Percentiles rank a stretch among this genome's conserved stretches.
Evolutionary conservation across 2,797 vertebrate species (phyloP).

Genomic region (Toxotes lorentzi): DNA sequence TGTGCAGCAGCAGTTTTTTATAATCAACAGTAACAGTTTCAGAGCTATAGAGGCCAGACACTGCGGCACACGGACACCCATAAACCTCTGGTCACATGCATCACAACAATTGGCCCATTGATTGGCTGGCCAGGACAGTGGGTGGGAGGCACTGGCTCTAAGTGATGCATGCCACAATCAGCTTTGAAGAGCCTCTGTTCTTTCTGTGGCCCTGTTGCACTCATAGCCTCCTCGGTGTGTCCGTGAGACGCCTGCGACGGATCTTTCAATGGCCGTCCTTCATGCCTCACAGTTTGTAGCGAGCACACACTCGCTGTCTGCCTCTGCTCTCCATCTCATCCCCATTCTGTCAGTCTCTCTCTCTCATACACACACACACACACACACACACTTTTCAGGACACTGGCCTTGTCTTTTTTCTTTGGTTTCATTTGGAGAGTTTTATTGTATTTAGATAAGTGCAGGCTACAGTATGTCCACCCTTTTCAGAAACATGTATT

Average conservation of each 20-base stretch:
- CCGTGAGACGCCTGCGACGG: conserved; percentile 58
- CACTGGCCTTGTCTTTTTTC: conserved; percentile 54
- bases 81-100: conserved; percentile 67
- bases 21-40: conserved; percentile 76
- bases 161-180: conserved; percentile 74
- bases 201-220: conserved; percentile 43
- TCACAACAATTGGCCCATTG: conserved; percentile 72
- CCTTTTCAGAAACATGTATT: conserved; percentile 68
- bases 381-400: conserved; percentile 44
- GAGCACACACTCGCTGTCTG: conserved; percentile 57
- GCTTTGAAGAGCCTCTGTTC: conserved; percentile 69
- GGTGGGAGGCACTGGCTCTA: conserved; percentile 63
- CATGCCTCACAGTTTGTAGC: conserved; percentile 71
- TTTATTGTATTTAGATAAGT: conserved; percentile 70
- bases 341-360: conserved; percentile 74
- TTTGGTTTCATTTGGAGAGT: conserved; percentile 60
- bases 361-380: background rate
- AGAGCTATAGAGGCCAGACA: conserved; percentile 70
- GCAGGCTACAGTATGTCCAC: conserved; percentile 56
- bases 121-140: conserved; percentile 65
- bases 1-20: conserved; percentile 64
- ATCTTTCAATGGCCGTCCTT: conserved; percentile 75
- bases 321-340: conserved; percentile 65
- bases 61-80: conserved; percentile 74
- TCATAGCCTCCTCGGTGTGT: conserved; percentile 48